Base-by-base conservation (phyloP, 2,888 invertebrate species). In the Gari tellinella region DNA sequence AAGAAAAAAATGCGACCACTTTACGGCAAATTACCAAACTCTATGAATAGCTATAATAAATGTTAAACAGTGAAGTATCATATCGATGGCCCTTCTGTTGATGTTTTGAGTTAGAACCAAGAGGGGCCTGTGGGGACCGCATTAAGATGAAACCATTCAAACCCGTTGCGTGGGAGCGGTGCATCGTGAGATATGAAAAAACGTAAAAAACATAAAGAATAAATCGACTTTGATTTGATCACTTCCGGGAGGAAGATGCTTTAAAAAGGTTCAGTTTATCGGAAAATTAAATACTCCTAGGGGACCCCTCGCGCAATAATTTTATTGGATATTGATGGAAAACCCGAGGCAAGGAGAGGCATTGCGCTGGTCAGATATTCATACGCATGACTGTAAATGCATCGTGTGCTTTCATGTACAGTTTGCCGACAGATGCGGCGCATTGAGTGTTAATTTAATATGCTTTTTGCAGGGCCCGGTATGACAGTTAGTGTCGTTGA, bases 1-100 rank as follows among this genome's bases (percentile, higher is more conserved):
- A 57, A 45, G 57, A 52, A 37, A 38, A 21, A 51, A 53, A 58
- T 43, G 45, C 69, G 69, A 69, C 58, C 69, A 57, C 57, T 69
- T 69, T 69, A 69, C 69, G 69, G 69, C 48, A 69, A 62, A 69
- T 69, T 69, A 69, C 69, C 46, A 40, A 63, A 69, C 69, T 37
- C 63, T 63, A 40, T 52, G 52, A 51, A 51, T 26, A 25, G 51
- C 51, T 15, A 23, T 51, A 25, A 10, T 23, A 31, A 51, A 51
- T 26, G 51, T 51, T 31, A 15, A 21, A 25, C 31, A 25, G n/a
- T n/a, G n/a, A 15, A 51, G 51, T 12, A 25, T 26, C 51, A 25
- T 25, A 23, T 15, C n/a, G 26, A 15, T 15, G 10, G 21, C 51
- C 51, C 51, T 25, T 51, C 51, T 51, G 51, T 51, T 51, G n/a